Evolutionary conservation across 2,797 vertebrate species (phyloP), one percentile per base, ranked within the genome.

Genomic region (Pipistrellus pygmaeus): DNA sequence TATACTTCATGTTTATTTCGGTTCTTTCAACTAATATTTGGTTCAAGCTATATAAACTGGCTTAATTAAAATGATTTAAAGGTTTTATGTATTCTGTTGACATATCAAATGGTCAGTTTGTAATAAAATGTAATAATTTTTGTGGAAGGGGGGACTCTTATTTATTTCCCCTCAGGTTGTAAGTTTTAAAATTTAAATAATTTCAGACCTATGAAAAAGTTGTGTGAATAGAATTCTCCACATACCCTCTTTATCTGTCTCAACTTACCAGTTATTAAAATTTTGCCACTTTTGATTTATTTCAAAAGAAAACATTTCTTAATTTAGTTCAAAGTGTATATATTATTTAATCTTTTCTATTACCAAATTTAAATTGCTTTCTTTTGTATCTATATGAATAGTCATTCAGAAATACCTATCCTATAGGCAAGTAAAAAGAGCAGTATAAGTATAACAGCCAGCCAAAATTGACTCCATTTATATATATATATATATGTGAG

Each of bases 111-210:
- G 46, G n/a, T 60, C 53, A 92, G 13, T 5, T 11, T 91, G 27
- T 60, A 76, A 46, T 78, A 57, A 73, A 89, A 77, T 11, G 77
- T 57, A 89, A 72, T 91, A 38, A 55, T 90, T 68, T 41, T 77
- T 66, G 13, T 35, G 32, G 14, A 38, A 8, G 7, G 8, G 3
- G 4, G 12, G 44, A 46, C 15, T 14, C 92, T 90, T 77, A 48
- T 60, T 55, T 44, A 21, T 71, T 90, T 89, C 11, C 1, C 20
- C 53, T 64, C n/a, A 91, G 15, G 25, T 88, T 84, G 81, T 46
- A 17, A 88, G 27, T 72, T 91, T 88, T 96, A n/a, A 89, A 44
- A 68, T 91, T 88, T 96, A n/a, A 89, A 44, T 75, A 69, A 62
- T 69, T 86, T 94, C 57, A 89, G 68, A 53, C 8, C 21, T 88